These are phyloP conservation scores for Trematocara variabile DNA, from an alignment of 2,113 vertebrate species.

Conservation along the genomic window DNA sequence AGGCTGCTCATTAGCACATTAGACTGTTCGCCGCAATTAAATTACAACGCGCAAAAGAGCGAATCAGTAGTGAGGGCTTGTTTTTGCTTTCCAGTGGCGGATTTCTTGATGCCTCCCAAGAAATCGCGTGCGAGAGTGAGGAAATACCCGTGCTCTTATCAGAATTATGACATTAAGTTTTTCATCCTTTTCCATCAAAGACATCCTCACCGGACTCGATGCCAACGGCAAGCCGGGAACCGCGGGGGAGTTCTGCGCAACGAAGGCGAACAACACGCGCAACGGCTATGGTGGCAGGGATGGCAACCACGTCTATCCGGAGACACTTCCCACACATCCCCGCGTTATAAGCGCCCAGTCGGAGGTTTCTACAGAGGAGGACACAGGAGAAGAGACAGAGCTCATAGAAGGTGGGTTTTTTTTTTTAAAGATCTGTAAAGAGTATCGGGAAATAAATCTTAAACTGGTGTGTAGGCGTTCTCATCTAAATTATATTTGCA, in stretches of 20 bases:
- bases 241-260: not conserved
- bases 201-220: conserved; percentile 70
- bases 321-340: not conserved
- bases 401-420: conserved; percentile 28
- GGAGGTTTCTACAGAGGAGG: conserved; percentile 23
- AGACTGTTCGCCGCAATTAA: conserved; percentile 46
- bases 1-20: conserved; percentile 36
- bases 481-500: not conserved
- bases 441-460: not conserved
- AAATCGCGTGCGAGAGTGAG: not conserved
- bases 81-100: not conserved
- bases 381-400: conserved; percentile 32
- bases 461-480: not conserved
- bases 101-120: conserved; percentile 39
- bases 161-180: conserved; percentile 65
- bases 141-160: not conserved
- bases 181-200: conserved; percentile 74
- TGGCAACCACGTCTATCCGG: not conserved
- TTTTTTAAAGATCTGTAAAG: not conserved
- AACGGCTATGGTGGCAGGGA: not conserved
- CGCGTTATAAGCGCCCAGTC: not conserved
- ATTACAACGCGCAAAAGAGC: not conserved
- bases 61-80: not conserved
- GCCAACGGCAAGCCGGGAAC: not conserved
- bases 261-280: not conserved